A percentile compares a stretch with the other conserved stretches of the same genome.
Evolutionary conservation across 2,113 vertebrate species (phyloP).

Genomic region (Corydoras maculifer): DNA sequence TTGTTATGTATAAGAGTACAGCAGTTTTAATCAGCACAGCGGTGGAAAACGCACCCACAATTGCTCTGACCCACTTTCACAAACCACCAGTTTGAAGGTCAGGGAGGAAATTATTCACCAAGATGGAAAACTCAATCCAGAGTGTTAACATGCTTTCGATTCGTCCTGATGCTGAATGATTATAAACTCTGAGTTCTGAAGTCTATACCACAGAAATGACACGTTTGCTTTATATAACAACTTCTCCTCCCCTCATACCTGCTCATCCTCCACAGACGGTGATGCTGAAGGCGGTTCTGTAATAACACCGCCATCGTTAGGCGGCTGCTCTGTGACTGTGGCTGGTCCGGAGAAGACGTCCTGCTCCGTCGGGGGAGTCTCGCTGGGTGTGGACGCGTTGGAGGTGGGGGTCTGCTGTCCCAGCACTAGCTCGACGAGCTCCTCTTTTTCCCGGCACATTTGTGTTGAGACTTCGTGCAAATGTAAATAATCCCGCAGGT

Average conservation of each 20-base stretch:
- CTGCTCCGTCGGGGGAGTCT: slow-evolving; percentile 1
- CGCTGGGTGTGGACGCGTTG: slow-evolving; percentile 20
- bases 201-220: too few relatives aligned
- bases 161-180: too few relatives aligned
- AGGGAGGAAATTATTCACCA: too few relatives aligned
- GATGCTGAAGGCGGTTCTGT: slow-evolving; percentile 7
- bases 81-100: too few relatives aligned
- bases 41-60: too few relatives aligned
- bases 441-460: slow-evolving; percentile 90
- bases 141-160: too few relatives aligned
- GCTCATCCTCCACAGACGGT: slow-evolving; percentile 45
- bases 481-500: slow-evolving; percentile 87
- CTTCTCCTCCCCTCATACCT: slow-evolving; percentile 43
- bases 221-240: neutral
- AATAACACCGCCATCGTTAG: neutral
- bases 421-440: slow-evolving; percentile 88
- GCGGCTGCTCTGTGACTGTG: slow-evolving; percentile 28
- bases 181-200: too few relatives aligned
- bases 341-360: slow-evolving; percentile 21
- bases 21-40: too few relatives aligned
- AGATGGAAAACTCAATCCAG: too few relatives aligned
- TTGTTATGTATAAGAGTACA: too few relatives aligned
- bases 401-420: slow-evolving; percentile 67
- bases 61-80: too few relatives aligned
- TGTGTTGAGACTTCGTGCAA: slow-evolving; percentile 85